These are phyloP conservation scores for Dendronephthya gigantea DNA, from an alignment of 64 coral and sea anemone genomes.

Conservation along the genomic window DNA sequence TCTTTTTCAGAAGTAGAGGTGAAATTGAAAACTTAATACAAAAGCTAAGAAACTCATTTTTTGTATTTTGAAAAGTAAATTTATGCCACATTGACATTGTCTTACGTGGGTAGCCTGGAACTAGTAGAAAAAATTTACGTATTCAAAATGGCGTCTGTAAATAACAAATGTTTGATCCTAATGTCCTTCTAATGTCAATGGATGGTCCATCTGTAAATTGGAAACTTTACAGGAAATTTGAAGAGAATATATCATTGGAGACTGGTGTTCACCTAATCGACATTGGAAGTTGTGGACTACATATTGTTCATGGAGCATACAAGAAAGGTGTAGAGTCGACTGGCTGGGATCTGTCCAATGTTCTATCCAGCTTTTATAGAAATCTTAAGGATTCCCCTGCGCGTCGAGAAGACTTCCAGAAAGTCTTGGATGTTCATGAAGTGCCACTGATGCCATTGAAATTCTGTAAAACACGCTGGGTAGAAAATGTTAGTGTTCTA, in stretches of 20 bases:
- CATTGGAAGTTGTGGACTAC: constrained; percentile 24
- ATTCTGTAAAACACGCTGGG: constrained; percentile 25
- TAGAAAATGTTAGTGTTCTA: background rate
- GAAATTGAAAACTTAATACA: background rate
- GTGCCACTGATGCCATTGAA: constrained; percentile 7
- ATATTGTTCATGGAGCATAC: constrained; percentile 24
- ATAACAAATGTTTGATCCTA: background rate
- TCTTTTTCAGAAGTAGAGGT: background rate
- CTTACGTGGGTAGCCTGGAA: background rate
- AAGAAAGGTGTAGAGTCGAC: constrained; percentile 8
- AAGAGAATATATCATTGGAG: constrained; percentile 2
- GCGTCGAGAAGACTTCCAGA: constrained; percentile 4
- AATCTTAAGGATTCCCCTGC: constrained; percentile 20
- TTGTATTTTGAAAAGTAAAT: background rate
- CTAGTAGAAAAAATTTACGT: background rate
- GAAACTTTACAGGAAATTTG: constrained; percentile 17
- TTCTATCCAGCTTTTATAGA: constrained; percentile 11
- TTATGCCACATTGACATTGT: background rate
- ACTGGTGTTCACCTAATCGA: background rate
- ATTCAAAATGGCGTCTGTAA: background rate
- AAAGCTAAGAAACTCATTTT: too few relatives aligned
- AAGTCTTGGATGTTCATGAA: background rate
- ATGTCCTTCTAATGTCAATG: constrained; percentile 29
- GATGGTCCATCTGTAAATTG: constrained; percentile 27
- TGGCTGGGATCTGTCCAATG: constrained; percentile 12